These are phyloP conservation scores for Callosobruchus maculatus DNA, from an alignment of 2,888 invertebrate species.

Conservation along the genomic window DNA sequence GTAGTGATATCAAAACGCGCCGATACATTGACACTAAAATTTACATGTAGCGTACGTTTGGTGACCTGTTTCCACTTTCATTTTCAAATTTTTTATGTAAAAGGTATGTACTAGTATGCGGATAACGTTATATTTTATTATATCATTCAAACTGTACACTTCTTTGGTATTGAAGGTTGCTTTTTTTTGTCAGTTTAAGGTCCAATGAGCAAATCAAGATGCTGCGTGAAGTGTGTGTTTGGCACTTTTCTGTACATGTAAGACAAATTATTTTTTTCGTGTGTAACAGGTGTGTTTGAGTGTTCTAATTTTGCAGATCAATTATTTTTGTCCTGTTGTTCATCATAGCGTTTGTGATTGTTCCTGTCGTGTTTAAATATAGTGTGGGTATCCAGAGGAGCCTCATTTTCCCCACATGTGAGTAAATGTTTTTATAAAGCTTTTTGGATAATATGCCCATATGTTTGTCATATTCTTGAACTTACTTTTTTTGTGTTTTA, in stretches of 20 bases:
- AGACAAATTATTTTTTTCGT: constrained; percentile 10
- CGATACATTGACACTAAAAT: background rate
- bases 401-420: constrained; percentile 72
- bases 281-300: constrained; percentile 4
- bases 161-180: background rate
- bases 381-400: constrained; percentile 65
- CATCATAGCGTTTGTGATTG: constrained; percentile 60
- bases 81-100: background rate
- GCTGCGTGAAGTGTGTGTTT: constrained; percentile 21
- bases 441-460: background rate
- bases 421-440: constrained; percentile 43
- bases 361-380: constrained; percentile 71
- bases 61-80: background rate
- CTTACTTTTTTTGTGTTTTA: constrained; percentile 1
- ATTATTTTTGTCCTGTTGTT: constrained; percentile 47
- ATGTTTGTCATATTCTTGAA: background rate
- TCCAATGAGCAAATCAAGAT: constrained; percentile 14
- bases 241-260: constrained; percentile 26
- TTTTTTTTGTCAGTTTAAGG: background rate
- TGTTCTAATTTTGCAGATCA: constrained; percentile 23
- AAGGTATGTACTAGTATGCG: background rate
- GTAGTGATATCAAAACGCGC: background rate
- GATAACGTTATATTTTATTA: background rate
- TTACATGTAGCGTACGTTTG: background rate
- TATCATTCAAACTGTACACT: background rate